Percentiles rank a stretch among this genome's conserved stretches.
These are phyloP conservation scores for Pogonocichla stellata DNA, from an alignment of 2,113 vertebrate species.

Conservation along the genomic window DNA sequence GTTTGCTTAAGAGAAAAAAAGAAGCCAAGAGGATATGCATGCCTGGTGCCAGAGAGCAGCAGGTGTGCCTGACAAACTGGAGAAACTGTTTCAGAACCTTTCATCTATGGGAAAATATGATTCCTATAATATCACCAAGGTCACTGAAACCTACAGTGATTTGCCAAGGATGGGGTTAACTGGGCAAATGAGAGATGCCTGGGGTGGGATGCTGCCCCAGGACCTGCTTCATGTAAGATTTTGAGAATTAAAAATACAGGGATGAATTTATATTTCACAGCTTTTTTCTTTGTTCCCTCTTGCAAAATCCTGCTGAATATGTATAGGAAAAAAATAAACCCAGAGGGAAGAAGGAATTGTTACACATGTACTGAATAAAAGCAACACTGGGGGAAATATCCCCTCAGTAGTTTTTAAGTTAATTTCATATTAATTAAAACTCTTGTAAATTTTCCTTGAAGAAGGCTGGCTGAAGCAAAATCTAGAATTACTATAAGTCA, in stretches of 20 bases:
- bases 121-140: constrained; percentile 63
- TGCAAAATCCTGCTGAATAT: neutral
- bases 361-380: neutral
- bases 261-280: neutral
- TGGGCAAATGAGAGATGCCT: constrained; percentile 55
- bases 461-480: neutral
- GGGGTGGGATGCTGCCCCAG: constrained; percentile 35
- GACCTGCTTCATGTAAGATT: constrained; percentile 16
- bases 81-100: constrained; percentile 71
- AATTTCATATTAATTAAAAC: neutral
- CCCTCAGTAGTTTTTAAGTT: neutral
- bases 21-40: constrained; percentile 68
- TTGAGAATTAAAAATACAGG: neutral
- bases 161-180: constrained; percentile 57
- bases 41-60: constrained; percentile 71
- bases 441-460: neutral
- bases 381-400: fast-evolving
- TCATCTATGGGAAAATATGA: constrained; percentile 75
- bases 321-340: neutral
- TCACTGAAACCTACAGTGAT: constrained; percentile 52
- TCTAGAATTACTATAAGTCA: neutral
- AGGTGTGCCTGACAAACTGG: constrained; percentile 67
- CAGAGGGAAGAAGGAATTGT: neutral
- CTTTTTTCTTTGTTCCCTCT: neutral
- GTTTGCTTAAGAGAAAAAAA: constrained; percentile 54